These are phyloP conservation scores for Globia sparganii DNA, from an alignment of 2,888 invertebrate genomes.

Conservation along the genomic window DNA sequence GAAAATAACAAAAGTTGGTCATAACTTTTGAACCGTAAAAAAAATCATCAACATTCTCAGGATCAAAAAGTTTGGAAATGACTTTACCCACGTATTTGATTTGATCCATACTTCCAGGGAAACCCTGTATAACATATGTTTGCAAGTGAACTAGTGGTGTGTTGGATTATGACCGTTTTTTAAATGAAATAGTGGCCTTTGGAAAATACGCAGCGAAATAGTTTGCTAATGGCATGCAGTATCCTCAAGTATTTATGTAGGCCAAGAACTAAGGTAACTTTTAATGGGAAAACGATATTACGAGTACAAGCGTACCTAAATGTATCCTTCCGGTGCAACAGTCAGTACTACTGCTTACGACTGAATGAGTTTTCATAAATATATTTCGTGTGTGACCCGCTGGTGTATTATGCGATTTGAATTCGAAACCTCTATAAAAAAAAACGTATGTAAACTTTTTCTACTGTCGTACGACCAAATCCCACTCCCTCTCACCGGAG, in stretches of 20 bases:
- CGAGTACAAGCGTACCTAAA: not conserved
- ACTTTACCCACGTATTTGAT: too few species aligned
- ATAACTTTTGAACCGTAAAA: too few species aligned
- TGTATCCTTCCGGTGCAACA: not conserved
- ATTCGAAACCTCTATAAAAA: too few species aligned
- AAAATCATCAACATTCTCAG: too few species aligned
- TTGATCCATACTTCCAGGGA: too few species aligned
- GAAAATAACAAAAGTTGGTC: too few species aligned
- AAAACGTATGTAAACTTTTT: too few species aligned
- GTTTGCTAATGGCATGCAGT: not conserved
- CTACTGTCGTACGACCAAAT: not conserved
- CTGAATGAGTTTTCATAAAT: not conserved
- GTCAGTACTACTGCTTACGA: not conserved
- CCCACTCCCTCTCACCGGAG: too few species aligned
- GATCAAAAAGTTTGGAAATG: too few species aligned
- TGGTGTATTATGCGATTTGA: too few species aligned
- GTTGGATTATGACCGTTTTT: not conserved
- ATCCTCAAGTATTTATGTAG: conserved; percentile 29
- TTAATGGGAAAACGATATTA: not conserved
- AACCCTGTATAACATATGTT: too few species aligned
- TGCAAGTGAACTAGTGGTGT: not conserved
- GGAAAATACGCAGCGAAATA: conserved; percentile 25
- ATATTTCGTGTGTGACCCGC: not conserved
- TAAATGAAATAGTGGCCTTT: not conserved
- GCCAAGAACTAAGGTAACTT: not conserved